Base-by-base conservation (phyloP, 1,140 invertebrate genomes). In the Radopholus similis region DNA sequence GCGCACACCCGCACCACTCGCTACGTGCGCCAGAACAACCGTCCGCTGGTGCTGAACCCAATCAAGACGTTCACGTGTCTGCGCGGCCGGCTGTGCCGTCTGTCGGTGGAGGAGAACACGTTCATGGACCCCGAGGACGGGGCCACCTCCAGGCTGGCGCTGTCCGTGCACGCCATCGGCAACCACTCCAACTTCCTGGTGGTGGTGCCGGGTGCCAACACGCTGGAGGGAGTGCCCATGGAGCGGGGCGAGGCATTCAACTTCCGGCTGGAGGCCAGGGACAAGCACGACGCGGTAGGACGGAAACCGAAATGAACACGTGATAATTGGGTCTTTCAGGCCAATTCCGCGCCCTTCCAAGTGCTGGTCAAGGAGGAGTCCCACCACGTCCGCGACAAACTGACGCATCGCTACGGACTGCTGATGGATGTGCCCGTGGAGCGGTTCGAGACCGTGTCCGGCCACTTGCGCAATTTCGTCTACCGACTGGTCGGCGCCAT, bases 61-160 rank as follows among this genome's bases (percentile, higher is more conserved):
- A 30, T 68, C 21, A 68, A 35, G 13, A 68, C 64, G 18, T 68
- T 68, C 49, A 35, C 40, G 37, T 66, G 35, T 53, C 65, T 30
- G 21, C 49, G 66, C 6, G 56, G 66, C n/a, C 34, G 64, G 49
- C 34, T 68, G 34, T 68, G 66, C 32, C 64, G 56, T 18, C 30
- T 68, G 34, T 26, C 44, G n/a, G 34, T 68, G 13, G 62, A 42
- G 32, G 66, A 68, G 15, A 68, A 68, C 28, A 68, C 66, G n/a
- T 68, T 68, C 26, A 13, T 68, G 64, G 66, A 68, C 35, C 32
- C 64, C 34, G 66, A 68, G 54, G 66, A 68, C 28, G 66, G 66
- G 28, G 9, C 38, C 32, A 68, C 66, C 38, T 40, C 35, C 8
- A 32, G 28, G 21, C 34, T 68, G 11, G 30, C 30, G 21, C 13